Evolutionary conservation across 2,797 vertebrate genomes (phyloP).

Genomic region (Oceanodroma leucorhoa): DNA sequence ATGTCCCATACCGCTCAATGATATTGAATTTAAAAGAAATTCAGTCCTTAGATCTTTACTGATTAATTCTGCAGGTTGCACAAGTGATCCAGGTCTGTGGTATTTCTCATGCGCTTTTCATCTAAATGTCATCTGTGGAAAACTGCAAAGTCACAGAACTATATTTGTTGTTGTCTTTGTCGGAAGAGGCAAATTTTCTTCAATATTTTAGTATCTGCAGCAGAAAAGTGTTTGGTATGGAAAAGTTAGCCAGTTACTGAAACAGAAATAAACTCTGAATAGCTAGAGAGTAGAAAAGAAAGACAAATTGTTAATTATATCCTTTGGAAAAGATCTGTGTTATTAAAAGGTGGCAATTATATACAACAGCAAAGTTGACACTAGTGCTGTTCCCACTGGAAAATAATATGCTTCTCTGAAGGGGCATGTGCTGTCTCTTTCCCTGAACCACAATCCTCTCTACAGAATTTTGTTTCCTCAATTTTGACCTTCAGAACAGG

Average conservation of each 20-base stretch:
- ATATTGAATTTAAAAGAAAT: background rate
- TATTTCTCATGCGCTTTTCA: background rate
- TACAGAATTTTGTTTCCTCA: background rate
- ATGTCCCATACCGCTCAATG: background rate
- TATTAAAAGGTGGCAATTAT: conserved; percentile 7
- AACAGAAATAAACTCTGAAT: background rate
- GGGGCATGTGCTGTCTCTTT: background rate
- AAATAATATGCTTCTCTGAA: background rate
- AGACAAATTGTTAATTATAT: background rate
- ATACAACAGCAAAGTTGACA: background rate
- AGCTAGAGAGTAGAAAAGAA: background rate
- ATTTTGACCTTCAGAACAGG: background rate
- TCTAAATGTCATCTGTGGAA: background rate
- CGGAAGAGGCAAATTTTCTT: background rate
- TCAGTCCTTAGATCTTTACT: background rate
- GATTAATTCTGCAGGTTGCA: background rate
- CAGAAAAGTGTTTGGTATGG: background rate
- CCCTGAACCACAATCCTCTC: background rate
- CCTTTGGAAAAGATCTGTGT: background rate
- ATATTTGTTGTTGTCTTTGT: background rate
- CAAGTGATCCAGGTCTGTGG: background rate
- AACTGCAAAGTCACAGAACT: background rate
- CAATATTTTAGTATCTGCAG: background rate
- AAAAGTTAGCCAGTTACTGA: background rate
- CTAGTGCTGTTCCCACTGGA: background rate